Base-by-base conservation (phyloP, 2,888 invertebrate species). In the Eilema depressum region DNA sequence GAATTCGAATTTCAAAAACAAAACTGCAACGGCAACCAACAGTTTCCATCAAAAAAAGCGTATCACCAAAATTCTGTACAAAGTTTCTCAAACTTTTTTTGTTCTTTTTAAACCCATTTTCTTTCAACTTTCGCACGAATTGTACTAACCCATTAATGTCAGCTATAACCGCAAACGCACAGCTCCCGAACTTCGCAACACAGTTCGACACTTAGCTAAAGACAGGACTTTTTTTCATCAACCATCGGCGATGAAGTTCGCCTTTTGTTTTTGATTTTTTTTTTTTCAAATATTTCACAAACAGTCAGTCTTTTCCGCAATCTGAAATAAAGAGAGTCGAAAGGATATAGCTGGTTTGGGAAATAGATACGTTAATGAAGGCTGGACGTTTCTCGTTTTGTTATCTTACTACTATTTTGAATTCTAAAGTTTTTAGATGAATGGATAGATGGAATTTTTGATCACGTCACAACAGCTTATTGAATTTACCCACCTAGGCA, bases 111-210 rank as follows among this genome's bases (percentile, higher is more conserved):
- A 79, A 74, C 75, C 70, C 76, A 63, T 65, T 71, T 72, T 69
- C 70, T 33, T 56, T 3, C 41, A 69, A 68, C 25, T 66, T 70
- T 68, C 28, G 41, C 33, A 17, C 72, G 80, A 71, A 77, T 75
- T 73, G 73, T 53, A 70, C 67, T 71, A 69, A 75, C 78, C 83
- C 83, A 82, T 81, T 81, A 82, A 30, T 47, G 72, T 66, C 65
- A 62, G 69, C 61, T 63, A 64, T 57, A 65, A 63, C 72, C 72
- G 28, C 72, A 73, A 66, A 66, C 66, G 57, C 69, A 73, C 28
- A 66, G 41, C 30, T 53, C 59, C 28, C 20, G 59, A 73, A 73
- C 41, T 73, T 72, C n/a, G 33, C 66, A 17, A 73, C 72, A 73
- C 63, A 59, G 72, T 73, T 73, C 60, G n/a, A 73, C 72, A 73